These are phyloP conservation scores for Pangasius sanitwongsei DNA, from an alignment of 2,797 vertebrate species.

Conservation along the genomic window DNA sequence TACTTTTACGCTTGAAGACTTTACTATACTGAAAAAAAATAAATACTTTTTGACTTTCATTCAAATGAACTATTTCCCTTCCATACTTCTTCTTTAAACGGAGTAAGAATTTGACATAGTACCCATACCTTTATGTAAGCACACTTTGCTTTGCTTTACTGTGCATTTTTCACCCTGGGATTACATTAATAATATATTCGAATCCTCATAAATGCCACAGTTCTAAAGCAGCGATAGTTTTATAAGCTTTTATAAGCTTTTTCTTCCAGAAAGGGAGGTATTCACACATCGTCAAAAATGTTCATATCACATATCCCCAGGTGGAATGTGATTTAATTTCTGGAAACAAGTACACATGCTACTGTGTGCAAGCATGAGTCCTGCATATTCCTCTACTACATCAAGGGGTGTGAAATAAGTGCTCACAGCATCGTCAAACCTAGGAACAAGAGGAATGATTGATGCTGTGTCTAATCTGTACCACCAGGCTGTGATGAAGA, in stretches of 20 bases:
- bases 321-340: slow-evolving; percentile 52
- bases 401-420: slow-evolving; percentile 51
- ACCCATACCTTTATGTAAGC: background rate
- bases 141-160: background rate
- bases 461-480: slow-evolving; percentile 58
- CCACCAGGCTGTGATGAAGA: slow-evolving; percentile 64
- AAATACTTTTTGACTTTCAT: background rate
- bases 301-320: slow-evolving; percentile 48
- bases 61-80: background rate
- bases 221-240: background rate
- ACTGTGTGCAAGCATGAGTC: slow-evolving; percentile 38
- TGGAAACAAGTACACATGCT: slow-evolving; percentile 34
- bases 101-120: background rate
- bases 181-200: slow-evolving; percentile 8
- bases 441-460: slow-evolving; percentile 51
- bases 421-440: slow-evolving; percentile 45
- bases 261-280: slow-evolving; percentile 27
- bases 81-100: background rate
- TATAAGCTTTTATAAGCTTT: background rate
- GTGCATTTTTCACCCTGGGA: too few relatives aligned
- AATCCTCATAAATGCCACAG: background rate
- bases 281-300: slow-evolving; percentile 35
- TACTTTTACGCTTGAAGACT: background rate
- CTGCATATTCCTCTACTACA: slow-evolving; percentile 31
- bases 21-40: background rate